A percentile compares a stretch with the other conserved stretches of the same genome.
Conservation (phyloP, 1,140 invertebrate genomes). For the Bombus waltoni region DNA sequence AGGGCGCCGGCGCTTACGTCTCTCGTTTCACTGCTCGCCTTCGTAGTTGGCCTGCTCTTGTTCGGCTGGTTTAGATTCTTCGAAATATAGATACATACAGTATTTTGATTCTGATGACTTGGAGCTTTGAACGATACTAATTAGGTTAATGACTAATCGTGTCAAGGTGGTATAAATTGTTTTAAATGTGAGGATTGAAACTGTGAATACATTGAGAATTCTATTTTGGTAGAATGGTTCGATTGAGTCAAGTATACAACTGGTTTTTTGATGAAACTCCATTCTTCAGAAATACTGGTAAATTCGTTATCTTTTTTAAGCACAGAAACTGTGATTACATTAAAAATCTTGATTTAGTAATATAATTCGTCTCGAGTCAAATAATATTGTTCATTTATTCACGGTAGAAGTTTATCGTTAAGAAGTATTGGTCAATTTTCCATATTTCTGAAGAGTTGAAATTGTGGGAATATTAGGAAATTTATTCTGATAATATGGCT, state of each 20-base stretch:
- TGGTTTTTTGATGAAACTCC: no score
- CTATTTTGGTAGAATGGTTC: neutral
- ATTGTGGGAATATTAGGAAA: no score
- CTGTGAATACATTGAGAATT: neutral
- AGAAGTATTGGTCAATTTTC: no score
- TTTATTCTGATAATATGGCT: no score
- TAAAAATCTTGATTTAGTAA: no score
- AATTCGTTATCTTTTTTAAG: no score
- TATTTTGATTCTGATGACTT: neutral
- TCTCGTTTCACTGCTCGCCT: neutral
- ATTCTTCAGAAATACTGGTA: no score
- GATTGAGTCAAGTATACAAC: neutral
- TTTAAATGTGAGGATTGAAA: neutral
- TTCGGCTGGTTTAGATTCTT: neutral
- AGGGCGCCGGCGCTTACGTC: conserved; percentile 52
- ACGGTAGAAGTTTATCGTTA: no score
- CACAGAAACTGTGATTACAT: no score
- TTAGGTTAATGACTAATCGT: neutral
- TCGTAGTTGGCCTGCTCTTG: neutral
- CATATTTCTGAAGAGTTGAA: no score
- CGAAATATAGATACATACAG: neutral
- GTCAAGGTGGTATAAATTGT: neutral
- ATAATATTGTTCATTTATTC: no score
- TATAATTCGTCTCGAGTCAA: no score
- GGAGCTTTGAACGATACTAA: neutral